Evolutionary conservation across 2,888 invertebrate species (phyloP), one percentile per base, ranked within the genome.

Genomic region (Stegophylla sp.): DNA sequence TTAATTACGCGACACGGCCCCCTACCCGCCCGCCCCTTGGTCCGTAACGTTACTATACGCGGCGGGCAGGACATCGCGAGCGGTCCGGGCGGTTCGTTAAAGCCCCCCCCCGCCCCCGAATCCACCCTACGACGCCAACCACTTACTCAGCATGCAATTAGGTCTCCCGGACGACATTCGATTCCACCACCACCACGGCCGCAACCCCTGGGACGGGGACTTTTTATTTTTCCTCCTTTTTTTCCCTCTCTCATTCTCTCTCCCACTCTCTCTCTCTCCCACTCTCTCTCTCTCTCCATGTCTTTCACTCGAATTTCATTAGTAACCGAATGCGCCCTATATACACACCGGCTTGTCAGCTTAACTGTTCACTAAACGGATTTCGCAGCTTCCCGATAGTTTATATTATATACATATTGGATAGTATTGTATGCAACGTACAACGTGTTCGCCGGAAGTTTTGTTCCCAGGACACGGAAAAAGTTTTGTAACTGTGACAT

Each of bases 1-100:
- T 73, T 81, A 81, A 81, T 81, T 81, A 79, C 69, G 69, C 67
- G 53, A 69, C 59, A 56, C 45, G n/a, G 69, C 48, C 59, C n/a
- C n/a, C 3, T 34, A 34, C 7, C 34, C 34, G n/a, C 34, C 34
- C 34, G 20, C 69, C 61, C 71, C 45, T 23, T 10, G 77, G 64
- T 41, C 23, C n/a, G 64, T 51, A 64, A 51, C n/a, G 75, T 74
- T 34, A 74, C 45, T 15, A 41, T 28, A 64, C 75, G 51, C 34
- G 34, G 56, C 20, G 56, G 34, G n/a, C n/a, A n/a, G n/a, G n/a
- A n/a, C n/a, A n/a, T n/a, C n/a, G n/a, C n/a, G n/a, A n/a, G n/a
- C n/a, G n/a, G 56, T 56, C 56, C 77, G 20, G 56, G 59, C 26
- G 45, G 59, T 59, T 59, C 77, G 67, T 59, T 59, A 69, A 34